Base-by-base conservation (phyloP, 2,888 invertebrate species). In the Cylloceria caligata region DNA sequence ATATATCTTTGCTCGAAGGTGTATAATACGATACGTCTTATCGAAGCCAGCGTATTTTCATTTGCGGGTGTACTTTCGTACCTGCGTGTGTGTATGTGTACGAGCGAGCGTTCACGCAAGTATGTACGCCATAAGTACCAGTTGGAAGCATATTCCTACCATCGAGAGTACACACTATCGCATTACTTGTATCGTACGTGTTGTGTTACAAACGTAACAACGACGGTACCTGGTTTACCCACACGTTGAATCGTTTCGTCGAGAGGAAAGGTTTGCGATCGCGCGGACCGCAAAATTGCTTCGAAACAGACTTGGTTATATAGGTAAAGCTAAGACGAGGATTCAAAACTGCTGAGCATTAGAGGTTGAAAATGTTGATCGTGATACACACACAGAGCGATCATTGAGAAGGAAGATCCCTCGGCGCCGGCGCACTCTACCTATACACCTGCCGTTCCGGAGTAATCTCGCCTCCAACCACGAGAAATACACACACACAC, bases 1-100 rank as follows among this genome's bases (percentile, higher is more conserved):
- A 16, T 34, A n/a, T n/a, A n/a, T 19, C 30, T 19, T 30, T n/a
- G 57, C 34, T 60, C 60, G 60, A 60, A 6, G 60, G 16, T 42
- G 36, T 39, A 13, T 21, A n/a, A 62, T 82, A 72, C 60, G 82
- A 82, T 82, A 82, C 79, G 74, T 79, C 82, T 60, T 82, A 79
- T 79, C 75, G 69, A 73, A 62, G 16, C 16, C 78, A 47, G 74
- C 79, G 55, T 75, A 78, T 75, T 82, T 67, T 67, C 24, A 39
- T 36, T 39, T n/a, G 49, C n/a, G n/a, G n/a, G n/a, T n/a, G n/a
- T n/a, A n/a, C n/a, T n/a, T n/a, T n/a, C n/a, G n/a, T n/a, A n/a
- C n/a, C n/a, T n/a, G n/a, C n/a, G n/a, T n/a, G n/a, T n/a, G n/a
- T n/a, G n/a, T n/a, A n/a, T n/a, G n/a, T n/a, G n/a, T n/a, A n/a